These are phyloP conservation scores for Patagioenas fasciata DNA, from an alignment of 2,113 vertebrate species.

Conservation along the genomic window DNA sequence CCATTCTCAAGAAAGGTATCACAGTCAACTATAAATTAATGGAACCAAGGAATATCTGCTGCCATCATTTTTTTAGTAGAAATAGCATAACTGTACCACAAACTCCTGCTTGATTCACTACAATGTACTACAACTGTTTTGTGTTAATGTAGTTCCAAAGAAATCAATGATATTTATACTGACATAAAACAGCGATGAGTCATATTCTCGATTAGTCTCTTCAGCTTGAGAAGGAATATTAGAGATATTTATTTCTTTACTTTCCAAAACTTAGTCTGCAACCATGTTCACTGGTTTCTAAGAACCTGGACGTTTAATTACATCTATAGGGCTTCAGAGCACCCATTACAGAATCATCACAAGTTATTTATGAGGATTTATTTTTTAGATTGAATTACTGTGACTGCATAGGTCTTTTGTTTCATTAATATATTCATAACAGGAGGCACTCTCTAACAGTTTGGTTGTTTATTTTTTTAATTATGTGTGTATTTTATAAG, in stretches of 20 bases:
- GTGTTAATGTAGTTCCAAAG: conserved; percentile 5
- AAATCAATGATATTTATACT: conserved; percentile 29
- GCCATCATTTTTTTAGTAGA: conserved; percentile 24
- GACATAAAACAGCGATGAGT: conserved; percentile 29
- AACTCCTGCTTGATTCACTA: not conserved
- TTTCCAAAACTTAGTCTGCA: not conserved
- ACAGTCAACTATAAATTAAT: not conserved
- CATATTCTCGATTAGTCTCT: not conserved
- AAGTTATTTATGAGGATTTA: not conserved
- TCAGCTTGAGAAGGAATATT: not conserved
- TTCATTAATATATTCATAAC: not conserved
- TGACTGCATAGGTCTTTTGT: not conserved
- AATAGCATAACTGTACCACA: conserved; percentile 12
- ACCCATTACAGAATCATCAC: not conserved
- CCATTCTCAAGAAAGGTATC: not conserved
- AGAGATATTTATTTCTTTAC: not conserved
- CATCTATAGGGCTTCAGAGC: not conserved
- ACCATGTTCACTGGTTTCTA: not conserved
- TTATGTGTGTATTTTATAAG: not conserved
- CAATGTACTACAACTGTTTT: not conserved
- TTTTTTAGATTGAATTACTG: not conserved
- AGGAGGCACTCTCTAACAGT: not conserved
- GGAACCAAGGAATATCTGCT: not conserved
- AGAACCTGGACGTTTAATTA: not conserved
- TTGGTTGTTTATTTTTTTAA: not conserved